Conservation (phyloP, 2,113 vertebrate species). For the Dendropsophus ebraccatus region DNA sequence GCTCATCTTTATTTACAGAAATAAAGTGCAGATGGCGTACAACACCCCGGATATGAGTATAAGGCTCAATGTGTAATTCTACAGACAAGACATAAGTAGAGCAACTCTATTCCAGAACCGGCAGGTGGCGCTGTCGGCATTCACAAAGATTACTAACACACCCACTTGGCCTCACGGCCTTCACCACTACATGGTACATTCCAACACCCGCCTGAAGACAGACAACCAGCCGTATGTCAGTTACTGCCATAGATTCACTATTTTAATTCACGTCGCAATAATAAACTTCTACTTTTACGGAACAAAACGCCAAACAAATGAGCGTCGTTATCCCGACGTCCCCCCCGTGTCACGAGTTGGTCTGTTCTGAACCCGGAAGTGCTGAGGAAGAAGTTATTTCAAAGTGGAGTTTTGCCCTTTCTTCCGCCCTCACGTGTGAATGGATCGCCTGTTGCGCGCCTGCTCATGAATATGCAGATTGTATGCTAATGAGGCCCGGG, state of each 20-base stretch:
- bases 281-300: not conserved
- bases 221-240: not conserved
- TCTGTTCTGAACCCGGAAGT: slow-evolving; percentile 50
- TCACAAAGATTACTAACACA: not conserved
- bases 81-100: too few relatives aligned
- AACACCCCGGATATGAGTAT: too few relatives aligned
- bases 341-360: not conserved
- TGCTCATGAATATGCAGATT: slow-evolving; percentile 52
- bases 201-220: not conserved
- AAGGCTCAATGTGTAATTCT: too few relatives aligned
- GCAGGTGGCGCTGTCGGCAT: slow-evolving; percentile 15
- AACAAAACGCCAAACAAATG: not conserved
- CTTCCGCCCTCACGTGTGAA: slow-evolving; percentile 47
- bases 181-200: not conserved
- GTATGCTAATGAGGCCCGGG: slow-evolving; percentile 43
- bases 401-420: slow-evolving; percentile 50
- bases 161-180: slow-evolving; percentile 2
- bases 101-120: too few relatives aligned
- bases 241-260: not conserved
- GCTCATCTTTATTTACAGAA: too few relatives aligned
- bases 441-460: slow-evolving; percentile 41
- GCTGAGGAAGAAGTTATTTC: slow-evolving; percentile 39
- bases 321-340: not conserved
- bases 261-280: not conserved
- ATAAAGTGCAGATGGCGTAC: too few relatives aligned